phyloP scores from a whole-genome alignment of 1,140 invertebrate genomes.

The Hyles euphorbiae region DNA sequence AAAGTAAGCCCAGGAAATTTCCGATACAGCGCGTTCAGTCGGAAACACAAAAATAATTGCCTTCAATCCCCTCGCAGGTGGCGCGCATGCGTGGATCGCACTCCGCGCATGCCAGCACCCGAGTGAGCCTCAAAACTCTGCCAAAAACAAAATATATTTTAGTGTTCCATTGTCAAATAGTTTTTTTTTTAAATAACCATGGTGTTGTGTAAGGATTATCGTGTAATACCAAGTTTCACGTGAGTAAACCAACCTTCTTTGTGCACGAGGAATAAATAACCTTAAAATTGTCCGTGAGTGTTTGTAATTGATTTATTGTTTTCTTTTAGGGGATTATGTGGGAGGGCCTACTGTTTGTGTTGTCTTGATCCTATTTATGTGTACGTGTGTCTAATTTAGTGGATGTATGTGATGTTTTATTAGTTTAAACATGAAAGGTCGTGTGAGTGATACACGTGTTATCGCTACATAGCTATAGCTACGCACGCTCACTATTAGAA shows the following conservation, averaged over 20 bases:
- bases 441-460: too few relatives aligned
- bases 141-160: slow-evolving; percentile 41
- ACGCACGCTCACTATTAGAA: too few relatives aligned
- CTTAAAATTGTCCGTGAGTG: slow-evolving; percentile 14
- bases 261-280: slow-evolving; percentile 17
- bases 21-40: slow-evolving; percentile 33
- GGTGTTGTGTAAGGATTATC: neutral
- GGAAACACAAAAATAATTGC: slow-evolving; percentile 57
- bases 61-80: slow-evolving; percentile 9
- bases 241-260: slow-evolving; percentile 15
- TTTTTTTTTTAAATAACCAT: neutral
- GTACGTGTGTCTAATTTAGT: too few relatives aligned
- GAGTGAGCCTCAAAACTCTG: slow-evolving; percentile 21
- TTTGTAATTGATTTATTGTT: slow-evolving; percentile 6
- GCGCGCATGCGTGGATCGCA: slow-evolving; percentile 39
- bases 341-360: too few relatives aligned
- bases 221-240: slow-evolving; percentile 9
- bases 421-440: too few relatives aligned
- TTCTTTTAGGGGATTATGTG: too few relatives aligned
- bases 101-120: slow-evolving; percentile 47
- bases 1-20: slow-evolving; percentile 45
- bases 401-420: too few relatives aligned
- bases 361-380: too few relatives aligned
- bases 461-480: too few relatives aligned
- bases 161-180: slow-evolving; percentile 17